Percentiles rank a stretch among this genome's conserved stretches.
Evolutionary conservation across 2,797 vertebrate genomes (phyloP).

Genomic region (Cynopterus sphinx): DNA sequence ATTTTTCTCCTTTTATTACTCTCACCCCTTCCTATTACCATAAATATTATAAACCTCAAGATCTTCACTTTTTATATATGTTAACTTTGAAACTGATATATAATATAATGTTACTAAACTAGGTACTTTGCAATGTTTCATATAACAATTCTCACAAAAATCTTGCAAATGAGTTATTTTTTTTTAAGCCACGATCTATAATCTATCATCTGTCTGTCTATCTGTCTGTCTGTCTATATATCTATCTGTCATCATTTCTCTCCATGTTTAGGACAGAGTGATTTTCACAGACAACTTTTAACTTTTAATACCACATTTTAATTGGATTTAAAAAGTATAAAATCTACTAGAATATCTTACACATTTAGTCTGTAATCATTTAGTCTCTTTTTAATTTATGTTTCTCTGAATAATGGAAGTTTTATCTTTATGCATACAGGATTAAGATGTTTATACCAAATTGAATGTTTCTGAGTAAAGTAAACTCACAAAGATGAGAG

Average conservation of each 20-base stretch:
- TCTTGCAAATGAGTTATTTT: not conserved
- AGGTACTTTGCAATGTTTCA: not conserved
- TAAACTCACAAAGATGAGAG: slow-evolving; percentile 34
- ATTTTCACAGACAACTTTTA: not conserved
- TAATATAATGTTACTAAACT: not conserved
- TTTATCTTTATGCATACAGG: not conserved
- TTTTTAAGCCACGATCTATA: not conserved
- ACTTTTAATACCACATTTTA: slow-evolving; percentile 38
- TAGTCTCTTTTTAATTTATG: slow-evolving; percentile 21
- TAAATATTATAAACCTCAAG: not conserved
- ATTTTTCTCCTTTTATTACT: not conserved
- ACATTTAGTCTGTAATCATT: slow-evolving; percentile 10
- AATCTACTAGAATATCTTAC: not conserved
- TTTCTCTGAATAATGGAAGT: slow-evolving; percentile 42
- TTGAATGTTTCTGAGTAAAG: not conserved
- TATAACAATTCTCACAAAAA: not conserved
- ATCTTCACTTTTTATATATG: not conserved
- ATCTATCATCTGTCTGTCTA: too few species aligned
- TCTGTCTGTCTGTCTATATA: too few species aligned
- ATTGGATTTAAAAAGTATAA: slow-evolving; percentile 7
- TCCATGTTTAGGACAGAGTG: not conserved
- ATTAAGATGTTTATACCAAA: slow-evolving; percentile 41
- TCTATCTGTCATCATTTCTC: not conserved
- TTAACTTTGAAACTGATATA: not conserved
- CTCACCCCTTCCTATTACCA: not conserved